phyloP scores from a whole-genome alignment of 2,113 vertebrate species.

The Vombatus ursinus region DNA sequence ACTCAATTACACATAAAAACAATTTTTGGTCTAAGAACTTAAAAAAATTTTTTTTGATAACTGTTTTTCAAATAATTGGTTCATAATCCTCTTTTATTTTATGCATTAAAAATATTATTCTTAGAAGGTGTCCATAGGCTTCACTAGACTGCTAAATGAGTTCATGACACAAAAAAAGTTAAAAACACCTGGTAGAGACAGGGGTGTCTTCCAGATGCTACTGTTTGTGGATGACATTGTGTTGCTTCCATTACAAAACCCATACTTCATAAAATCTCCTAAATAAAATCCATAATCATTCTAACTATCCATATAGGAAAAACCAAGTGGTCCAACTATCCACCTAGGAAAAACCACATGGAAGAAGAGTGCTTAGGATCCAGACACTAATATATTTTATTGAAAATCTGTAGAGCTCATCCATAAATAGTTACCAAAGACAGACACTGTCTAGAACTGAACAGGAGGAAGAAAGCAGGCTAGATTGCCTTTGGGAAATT shows the following conservation, averaged over 20 bases:
- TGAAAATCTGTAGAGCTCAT: neutral
- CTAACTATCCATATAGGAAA: neutral
- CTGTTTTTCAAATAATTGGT: neutral
- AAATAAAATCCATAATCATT: neutral
- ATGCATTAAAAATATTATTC: neutral
- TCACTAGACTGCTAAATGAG: neutral
- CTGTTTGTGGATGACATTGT: neutral
- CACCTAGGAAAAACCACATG: neutral
- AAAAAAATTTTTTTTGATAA: neutral
- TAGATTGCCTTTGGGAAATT: neutral
- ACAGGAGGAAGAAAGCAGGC: no score
- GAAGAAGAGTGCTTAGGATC: neutral
- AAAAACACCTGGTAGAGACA: neutral
- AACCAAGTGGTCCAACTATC: no score
- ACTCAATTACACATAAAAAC: neutral
- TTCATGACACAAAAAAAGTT: neutral
- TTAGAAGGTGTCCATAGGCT: neutral
- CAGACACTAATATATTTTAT: neutral
- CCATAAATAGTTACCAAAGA: neutral
- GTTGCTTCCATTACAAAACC: neutral
- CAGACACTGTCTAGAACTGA: neutral
- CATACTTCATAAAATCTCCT: neutral
- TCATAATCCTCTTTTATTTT: neutral
- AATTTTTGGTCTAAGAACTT: no score
- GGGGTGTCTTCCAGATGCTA: neutral